phyloP scores from a whole-genome alignment of 2,797 vertebrate species.

The Schizopygopsis pylzovi region DNA sequence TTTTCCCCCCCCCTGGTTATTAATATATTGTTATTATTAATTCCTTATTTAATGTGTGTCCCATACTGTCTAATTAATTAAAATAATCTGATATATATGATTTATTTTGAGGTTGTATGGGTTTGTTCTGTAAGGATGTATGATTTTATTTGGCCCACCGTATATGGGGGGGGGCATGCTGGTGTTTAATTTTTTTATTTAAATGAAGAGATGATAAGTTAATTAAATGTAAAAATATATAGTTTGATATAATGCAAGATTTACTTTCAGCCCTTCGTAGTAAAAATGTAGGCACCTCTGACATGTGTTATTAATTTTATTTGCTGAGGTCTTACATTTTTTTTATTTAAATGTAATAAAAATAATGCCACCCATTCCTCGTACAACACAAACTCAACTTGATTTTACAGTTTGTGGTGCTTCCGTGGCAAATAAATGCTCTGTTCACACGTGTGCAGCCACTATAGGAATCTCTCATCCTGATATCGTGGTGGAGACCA shows the following conservation, averaged over 20 bases:
- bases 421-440: background rate
- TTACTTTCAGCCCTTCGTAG: background rate
- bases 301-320: background rate
- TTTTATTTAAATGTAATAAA: background rate
- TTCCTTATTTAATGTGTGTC: too few relatives aligned
- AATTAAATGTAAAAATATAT: background rate
- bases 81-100: too few relatives aligned
- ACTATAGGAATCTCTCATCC: conserved; percentile 95
- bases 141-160: too few relatives aligned
- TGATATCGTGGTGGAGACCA: conserved; percentile 96
- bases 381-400: background rate
- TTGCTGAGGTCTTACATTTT: background rate
- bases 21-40: too few relatives aligned
- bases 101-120: too few relatives aligned
- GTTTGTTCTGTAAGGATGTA: too few relatives aligned
- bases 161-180: too few relatives aligned
- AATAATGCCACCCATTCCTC: background rate
- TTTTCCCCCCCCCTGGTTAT: too few relatives aligned
- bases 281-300: background rate
- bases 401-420: background rate
- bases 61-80: too few relatives aligned
- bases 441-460: conserved; percentile 73
- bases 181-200: background rate
- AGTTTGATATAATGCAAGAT: too few relatives aligned
- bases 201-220: background rate